Conservation (phyloP, 2,797 vertebrate species). For the Malacoctenus gilli region DNA sequence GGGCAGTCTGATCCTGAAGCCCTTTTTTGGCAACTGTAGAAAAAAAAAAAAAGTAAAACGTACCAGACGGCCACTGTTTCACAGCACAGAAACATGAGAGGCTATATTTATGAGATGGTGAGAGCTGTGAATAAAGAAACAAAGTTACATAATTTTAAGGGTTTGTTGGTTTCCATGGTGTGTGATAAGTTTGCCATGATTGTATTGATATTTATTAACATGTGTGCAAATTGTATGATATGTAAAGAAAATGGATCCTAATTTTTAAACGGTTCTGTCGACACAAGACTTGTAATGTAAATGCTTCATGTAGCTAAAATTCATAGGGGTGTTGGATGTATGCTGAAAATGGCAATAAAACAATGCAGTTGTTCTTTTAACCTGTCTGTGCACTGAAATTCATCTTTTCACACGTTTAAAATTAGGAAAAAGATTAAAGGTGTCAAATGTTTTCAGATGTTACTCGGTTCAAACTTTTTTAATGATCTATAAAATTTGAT, state of each 20-base stretch:
- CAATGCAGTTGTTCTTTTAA: slow-evolving; percentile 74
- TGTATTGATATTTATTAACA: slow-evolving; percentile 88
- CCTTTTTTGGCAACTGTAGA: slow-evolving; percentile 56
- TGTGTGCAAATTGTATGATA: slow-evolving; percentile 85
- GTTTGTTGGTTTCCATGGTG: slow-evolving; percentile 73
- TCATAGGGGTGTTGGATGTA: slow-evolving; percentile 81
- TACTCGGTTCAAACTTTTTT: too few species aligned
- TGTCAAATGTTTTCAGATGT: too few species aligned
- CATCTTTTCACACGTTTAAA: too few species aligned
- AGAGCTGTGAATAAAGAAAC: slow-evolving; percentile 73
- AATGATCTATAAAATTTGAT: too few species aligned
- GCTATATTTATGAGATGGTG: slow-evolving; percentile 70
- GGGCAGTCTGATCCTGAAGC: too few species aligned
- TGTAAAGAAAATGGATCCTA: slow-evolving; percentile 86
- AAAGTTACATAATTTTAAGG: slow-evolving; percentile 69
- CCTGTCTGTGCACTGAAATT: slow-evolving; percentile 3
- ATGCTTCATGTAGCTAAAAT: slow-evolving; percentile 82
- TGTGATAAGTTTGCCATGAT: slow-evolving; percentile 80
- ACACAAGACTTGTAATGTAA: slow-evolving; percentile 78
- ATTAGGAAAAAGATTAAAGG: too few species aligned
- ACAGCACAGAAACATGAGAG: slow-evolving; percentile 60
- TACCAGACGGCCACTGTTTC: slow-evolving; percentile 54
- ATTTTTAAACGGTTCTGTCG: slow-evolving; percentile 82
- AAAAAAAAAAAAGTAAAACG: not conserved
- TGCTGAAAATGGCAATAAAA: slow-evolving; percentile 81